Percentiles rank a stretch among this genome's conserved stretches.
phyloP scores from a whole-genome alignment of 2,797 vertebrate species.

The Neoniphon sammara region DNA sequence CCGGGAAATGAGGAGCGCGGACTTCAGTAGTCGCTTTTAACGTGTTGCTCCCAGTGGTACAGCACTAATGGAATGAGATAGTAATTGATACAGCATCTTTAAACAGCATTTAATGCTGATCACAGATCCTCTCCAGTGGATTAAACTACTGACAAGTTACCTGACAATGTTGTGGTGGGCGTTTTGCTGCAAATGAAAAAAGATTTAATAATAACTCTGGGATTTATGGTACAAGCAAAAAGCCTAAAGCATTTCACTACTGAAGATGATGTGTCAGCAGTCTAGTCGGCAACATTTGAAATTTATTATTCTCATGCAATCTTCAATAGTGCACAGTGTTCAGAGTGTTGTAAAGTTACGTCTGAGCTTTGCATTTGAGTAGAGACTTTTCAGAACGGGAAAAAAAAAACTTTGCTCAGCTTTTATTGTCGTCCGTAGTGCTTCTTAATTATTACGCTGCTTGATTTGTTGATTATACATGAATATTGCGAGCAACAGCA shows the following conservation, averaged over 20 bases:
- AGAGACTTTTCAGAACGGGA: background rate
- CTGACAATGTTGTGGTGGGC: background rate
- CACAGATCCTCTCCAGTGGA: conserved; percentile 1
- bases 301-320: background rate
- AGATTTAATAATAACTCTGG: conserved; percentile 6
- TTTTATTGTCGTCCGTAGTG: background rate
- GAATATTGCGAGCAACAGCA: conserved; percentile 18
- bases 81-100: conserved; percentile 2
- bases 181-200: conserved; percentile 10
- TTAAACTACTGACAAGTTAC: conserved; percentile 8
- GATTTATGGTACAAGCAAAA: background rate
- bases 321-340: background rate
- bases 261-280: background rate
- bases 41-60: background rate
- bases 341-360: background rate
- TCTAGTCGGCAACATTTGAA: conserved; percentile 2
- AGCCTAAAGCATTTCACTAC: background rate
- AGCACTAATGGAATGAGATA: background rate
- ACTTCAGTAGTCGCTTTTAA: conserved; percentile 41
- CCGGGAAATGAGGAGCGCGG: conserved; percentile 30
- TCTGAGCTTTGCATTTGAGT: background rate
- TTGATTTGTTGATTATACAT: background rate
- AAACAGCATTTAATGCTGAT: conserved; percentile 14
- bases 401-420: background rate
- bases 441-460: background rate